Base-by-base conservation (phyloP, 2,113 vertebrate genomes). In the Malurus alboscapulatus region DNA sequence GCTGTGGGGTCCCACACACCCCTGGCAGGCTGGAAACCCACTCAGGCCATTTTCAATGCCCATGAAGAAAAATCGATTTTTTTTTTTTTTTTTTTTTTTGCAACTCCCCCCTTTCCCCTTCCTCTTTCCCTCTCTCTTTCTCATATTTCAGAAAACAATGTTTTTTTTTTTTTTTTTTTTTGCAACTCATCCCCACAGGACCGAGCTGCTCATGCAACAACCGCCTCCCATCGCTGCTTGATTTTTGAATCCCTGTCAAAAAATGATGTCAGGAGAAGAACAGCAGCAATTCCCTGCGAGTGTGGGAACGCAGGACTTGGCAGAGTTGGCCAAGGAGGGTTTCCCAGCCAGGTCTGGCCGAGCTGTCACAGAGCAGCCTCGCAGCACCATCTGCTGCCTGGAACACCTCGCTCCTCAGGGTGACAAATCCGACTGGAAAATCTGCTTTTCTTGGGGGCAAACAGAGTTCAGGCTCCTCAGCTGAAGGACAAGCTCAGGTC, bases 321-420 rank as follows among this genome's bases (percentile, higher is more conserved):
- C 59, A 81, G 65, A 57, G 61, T 38, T 51, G 47, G 51, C 59
- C 77, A 34, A 62, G 55, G 51, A 75, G 87, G 40, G 11, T 40
- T 83, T 92, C 42, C 17, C 8, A 88, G 80, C 32, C 67, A n/a
- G 73, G 34, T n/a, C 48, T 40, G 16, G 32, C 57, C 0, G 18
- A 62, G 51, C 85, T 21, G 40, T 1, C 8, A 0, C 66, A 65
- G 72, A 90, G 62, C 36, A 3, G 91, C 67, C 8, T 12, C 30
- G 68, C 88, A 96, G 92, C 95, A 90, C 94, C 94, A 90, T 83
- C 95, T 96, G 91, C 93, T 67, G 94, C 34, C 87, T 40, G 62
- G 27, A 79, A 79, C 2, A 4, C 13, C 48, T 71, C 4, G 0
- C n/a, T 42, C 34, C 17, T 25, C 25, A 12, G 40, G 6, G 34